These are phyloP conservation scores for Chouioia cunea DNA, from an alignment of 2,888 invertebrate genomes.

Conservation along the genomic window DNA sequence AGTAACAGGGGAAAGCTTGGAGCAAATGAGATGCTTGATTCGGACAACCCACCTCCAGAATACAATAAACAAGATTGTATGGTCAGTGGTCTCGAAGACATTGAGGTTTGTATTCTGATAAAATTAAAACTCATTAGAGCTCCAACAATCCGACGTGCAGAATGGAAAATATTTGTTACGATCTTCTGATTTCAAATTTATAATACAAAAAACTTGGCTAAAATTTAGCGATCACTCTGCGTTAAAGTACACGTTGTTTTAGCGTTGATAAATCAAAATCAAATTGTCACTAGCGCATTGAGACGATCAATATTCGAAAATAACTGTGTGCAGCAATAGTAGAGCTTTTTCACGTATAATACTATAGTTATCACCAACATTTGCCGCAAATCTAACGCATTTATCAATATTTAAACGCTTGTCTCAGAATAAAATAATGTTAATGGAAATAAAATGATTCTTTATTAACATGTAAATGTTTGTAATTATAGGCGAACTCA, in stretches of 20 bases:
- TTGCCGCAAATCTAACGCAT: too few relatives aligned
- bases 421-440: neutral
- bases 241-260: conserved; percentile 36
- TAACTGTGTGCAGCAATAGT: conserved; percentile 25
- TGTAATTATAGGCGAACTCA: conserved; percentile 37
- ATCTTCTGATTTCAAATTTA: conserved; percentile 4
- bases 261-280: conserved; percentile 19
- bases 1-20: conserved; percentile 59
- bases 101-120: conserved; percentile 58
- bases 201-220: conserved; percentile 3
- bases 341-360: too few relatives aligned
- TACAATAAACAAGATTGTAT: conserved; percentile 66
- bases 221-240: conserved; percentile 43
- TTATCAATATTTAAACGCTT: neutral
- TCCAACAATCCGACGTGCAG: neutral
- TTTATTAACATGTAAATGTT: neutral
- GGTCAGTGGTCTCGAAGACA: conserved; percentile 69
- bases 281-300: conserved; percentile 44
- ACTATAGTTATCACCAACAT: too few relatives aligned
- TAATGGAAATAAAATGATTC: neutral
- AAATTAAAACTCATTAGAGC: conserved; percentile 5
- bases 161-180: conserved; percentile 4
- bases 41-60: conserved; percentile 64
- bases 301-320: neutral
- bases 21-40: conserved; percentile 67